Conservation (phyloP, 2,797 vertebrate species). For the Sarcoramphus papa region DNA sequence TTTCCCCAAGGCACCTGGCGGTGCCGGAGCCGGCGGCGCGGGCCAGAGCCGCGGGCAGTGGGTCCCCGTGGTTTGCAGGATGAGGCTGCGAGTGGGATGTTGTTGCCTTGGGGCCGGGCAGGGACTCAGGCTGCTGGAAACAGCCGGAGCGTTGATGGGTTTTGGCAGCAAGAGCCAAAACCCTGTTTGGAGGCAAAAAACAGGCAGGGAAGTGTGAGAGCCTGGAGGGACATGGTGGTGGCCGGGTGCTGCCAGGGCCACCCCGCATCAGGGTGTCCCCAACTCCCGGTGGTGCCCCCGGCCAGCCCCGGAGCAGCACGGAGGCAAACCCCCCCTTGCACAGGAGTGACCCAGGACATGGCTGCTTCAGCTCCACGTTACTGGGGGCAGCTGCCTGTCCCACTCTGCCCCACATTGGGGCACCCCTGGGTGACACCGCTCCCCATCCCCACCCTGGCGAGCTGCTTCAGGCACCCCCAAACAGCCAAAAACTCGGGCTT, state of each 20-base stretch:
- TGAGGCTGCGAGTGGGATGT: not conserved
- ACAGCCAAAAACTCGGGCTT: not conserved
- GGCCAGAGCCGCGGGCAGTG: not conserved
- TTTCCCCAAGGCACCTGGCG: not conserved
- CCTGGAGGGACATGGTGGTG: not conserved
- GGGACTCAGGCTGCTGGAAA: not conserved
- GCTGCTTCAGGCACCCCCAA: not conserved
- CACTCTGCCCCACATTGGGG: accelerated
- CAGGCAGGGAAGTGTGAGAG: not conserved
- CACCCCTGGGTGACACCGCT: not conserved
- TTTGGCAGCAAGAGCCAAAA: not conserved
- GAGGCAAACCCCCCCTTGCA: not conserved
- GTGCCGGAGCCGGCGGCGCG: not conserved
- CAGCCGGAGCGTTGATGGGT: not conserved
- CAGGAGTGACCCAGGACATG: not conserved
- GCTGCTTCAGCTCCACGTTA: not conserved
- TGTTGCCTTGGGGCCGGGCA: accelerated
- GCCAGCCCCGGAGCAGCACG: accelerated
- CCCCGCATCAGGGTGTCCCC: accelerated
- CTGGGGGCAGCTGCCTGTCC: accelerated
- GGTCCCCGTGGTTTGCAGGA: not conserved
- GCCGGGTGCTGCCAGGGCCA: not conserved
- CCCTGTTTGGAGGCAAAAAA: not conserved
- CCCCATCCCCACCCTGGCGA: not conserved
- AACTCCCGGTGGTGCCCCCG: not conserved